These are phyloP conservation scores for Aythya fuligula DNA, from an alignment of 2,797 vertebrate genomes.

Conservation along the genomic window DNA sequence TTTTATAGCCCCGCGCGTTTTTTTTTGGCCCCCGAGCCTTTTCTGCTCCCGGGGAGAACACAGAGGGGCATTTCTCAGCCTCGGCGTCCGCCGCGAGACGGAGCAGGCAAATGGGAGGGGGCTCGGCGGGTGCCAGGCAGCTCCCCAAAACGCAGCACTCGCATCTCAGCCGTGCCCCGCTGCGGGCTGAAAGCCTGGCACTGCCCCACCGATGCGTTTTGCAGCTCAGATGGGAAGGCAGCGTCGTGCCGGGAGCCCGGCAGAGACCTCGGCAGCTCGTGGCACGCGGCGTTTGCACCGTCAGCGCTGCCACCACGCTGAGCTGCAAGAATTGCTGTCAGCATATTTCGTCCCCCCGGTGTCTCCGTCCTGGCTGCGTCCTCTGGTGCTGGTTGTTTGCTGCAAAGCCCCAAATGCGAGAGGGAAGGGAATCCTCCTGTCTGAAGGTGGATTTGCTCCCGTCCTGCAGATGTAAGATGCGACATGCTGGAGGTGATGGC, in stretches of 20 bases:
- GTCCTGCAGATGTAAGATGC: accelerated
- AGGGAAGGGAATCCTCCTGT: background rate
- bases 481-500: background rate
- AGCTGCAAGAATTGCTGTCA: background rate
- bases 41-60: conserved; percentile 51
- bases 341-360: background rate
- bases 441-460: no score
- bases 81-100: background rate
- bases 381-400: background rate
- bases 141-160: background rate
- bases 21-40: conserved; percentile 16
- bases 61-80: conserved; percentile 47
- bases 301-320: background rate
- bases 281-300: background rate
- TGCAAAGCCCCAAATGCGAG: background rate
- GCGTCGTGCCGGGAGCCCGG: background rate
- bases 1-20: conserved; percentile 52
- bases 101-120: background rate
- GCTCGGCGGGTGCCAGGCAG: background rate
- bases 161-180: accelerated
- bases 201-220: accelerated
- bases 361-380: background rate
- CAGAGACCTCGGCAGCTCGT: background rate
- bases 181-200: background rate
- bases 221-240: background rate